Base-by-base conservation (phyloP, 2,888 invertebrate species). In the Latheticus oryzae region DNA sequence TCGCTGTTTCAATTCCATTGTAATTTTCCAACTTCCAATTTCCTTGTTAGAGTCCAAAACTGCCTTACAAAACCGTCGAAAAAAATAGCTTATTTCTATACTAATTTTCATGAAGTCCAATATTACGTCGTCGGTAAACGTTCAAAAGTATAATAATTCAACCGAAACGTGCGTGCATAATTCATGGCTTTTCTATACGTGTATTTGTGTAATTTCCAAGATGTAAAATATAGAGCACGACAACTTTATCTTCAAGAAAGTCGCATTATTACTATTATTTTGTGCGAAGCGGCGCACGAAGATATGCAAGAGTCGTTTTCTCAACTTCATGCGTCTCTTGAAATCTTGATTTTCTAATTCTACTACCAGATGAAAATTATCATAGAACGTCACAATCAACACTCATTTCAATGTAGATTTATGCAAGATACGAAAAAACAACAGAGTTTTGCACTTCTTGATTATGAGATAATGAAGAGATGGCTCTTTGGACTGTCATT, bases 171-270 rank as follows among this genome's bases (percentile, higher is more conserved):
- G 74, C 74, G 73, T 74, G 74, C 72, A 72, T 74, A 73, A 68
- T 73, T 73, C 64, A 73, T 64, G 60, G 50, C 33, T 47, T 35
- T 35, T 21, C 33, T 33, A 47, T 35, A 56, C 68, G 69, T 73
- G 72, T 71, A 70, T 73, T 75, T 74, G 71, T 71, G 69, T 75
- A 74, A 75, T 74, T 76, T 75, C 65, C 68, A 67, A n/a, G 68
- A 67, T 68, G 70, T 70, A 71, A 75, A 74, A 70, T 72, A 72
- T 68, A 71, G 66, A 67, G 68, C 65, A 70, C 64, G 70, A 65
- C 60, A 65, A 67, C 68, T 69, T 70, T 71, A 71, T 70, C 70
- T 70, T 61, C 56, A 67, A 69, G 69, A 67, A 70, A 52, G 35
- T 51, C 43, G 35, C 42, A 42, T 50, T 56, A 56, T 56, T 50